Conservation (phyloP, 2,797 vertebrate genomes). For the Mus minutoides region DNA sequence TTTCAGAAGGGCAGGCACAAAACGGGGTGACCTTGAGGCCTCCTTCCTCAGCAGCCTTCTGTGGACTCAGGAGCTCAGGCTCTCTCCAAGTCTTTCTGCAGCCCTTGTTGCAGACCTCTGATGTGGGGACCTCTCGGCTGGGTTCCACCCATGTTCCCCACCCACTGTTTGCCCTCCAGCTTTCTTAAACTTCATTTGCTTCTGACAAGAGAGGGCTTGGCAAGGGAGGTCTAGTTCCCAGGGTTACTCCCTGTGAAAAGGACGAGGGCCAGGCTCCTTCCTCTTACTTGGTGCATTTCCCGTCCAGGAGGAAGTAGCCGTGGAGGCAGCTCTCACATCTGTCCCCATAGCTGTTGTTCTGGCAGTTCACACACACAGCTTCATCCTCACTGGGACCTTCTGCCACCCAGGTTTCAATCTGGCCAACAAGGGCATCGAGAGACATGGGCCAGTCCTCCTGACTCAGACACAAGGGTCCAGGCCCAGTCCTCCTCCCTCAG, state of each 20-base stretch:
- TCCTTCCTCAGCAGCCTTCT: not conserved
- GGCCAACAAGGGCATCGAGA: not conserved
- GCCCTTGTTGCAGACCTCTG: not conserved
- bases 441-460: not conserved
- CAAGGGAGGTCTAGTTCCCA: not conserved
- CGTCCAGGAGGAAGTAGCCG: slow-evolving; percentile 94
- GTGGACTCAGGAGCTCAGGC: not conserved
- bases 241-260: not conserved
- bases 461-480: not conserved
- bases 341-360: slow-evolving; percentile 95
- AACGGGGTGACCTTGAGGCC: not conserved
- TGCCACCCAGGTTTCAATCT: slow-evolving; percentile 92
- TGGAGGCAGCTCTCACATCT: slow-evolving; percentile 94
- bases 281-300: slow-evolving; percentile 94
- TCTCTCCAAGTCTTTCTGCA: not conserved
- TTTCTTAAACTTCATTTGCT: not conserved
- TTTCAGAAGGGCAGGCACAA: not conserved
- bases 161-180: not conserved
- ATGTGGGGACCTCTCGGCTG: not conserved
- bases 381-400: slow-evolving; percentile 94
- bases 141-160: not conserved
- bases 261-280: not conserved
- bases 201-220: not conserved
- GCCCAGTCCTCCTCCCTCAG: not conserved
- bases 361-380: slow-evolving; percentile 94